These are phyloP conservation scores for Amia ocellicauda DNA, from an alignment of 2,113 vertebrate species.

Conservation along the genomic window DNA sequence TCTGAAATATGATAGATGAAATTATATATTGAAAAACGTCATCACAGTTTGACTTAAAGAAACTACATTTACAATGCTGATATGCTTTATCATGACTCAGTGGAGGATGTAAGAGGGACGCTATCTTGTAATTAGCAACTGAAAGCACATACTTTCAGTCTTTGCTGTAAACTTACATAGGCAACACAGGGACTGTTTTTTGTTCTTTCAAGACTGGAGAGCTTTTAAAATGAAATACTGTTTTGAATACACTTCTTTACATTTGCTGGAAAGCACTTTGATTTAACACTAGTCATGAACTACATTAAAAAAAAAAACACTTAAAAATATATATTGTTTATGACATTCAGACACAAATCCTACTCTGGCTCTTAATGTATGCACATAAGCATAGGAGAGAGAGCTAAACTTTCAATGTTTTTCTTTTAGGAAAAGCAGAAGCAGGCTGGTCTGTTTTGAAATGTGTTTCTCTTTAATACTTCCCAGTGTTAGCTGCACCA, in stretches of 20 bases:
- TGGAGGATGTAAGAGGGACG: too few species aligned
- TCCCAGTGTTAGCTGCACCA: constrained; percentile 26
- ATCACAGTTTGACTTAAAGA: too few species aligned
- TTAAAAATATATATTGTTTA: constrained; percentile 32
- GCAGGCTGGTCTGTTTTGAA: constrained; percentile 40
- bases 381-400: constrained; percentile 16
- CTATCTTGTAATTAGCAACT: too few species aligned
- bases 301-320: constrained; percentile 27
- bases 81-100: too few species aligned
- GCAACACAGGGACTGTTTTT: too few species aligned
- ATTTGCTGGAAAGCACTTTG: constrained; percentile 34
- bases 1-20: too few species aligned
- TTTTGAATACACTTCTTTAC: neutral
- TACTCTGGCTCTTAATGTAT: constrained; percentile 26
- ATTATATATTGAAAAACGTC: too few species aligned
- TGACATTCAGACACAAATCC: neutral
- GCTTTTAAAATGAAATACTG: neutral
- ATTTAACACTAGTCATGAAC: constrained; percentile 36
- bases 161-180: too few species aligned
- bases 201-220: too few species aligned
- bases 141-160: too few species aligned
- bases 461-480: constrained; percentile 41
- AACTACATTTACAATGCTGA: too few species aligned
- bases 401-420: constrained; percentile 16
- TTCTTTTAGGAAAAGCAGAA: constrained; percentile 33